Base-by-base conservation (phyloP, 2,888 invertebrate genomes). In the Protophormia terraenovae region DNA sequence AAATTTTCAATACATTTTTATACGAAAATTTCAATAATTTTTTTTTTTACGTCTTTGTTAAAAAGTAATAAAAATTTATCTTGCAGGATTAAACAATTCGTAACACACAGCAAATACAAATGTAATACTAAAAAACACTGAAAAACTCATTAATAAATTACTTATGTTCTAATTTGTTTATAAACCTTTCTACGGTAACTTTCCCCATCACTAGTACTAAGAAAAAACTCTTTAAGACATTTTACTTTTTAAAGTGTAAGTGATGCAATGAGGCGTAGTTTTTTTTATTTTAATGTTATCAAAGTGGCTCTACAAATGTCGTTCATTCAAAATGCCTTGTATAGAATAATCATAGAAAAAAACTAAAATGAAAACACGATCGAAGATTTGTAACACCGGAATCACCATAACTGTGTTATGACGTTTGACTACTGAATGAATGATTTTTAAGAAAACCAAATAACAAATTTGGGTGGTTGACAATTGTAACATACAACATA, bases 371-470 rank as follows among this genome's bases (percentile, higher is more conserved):
- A 60, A 78, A 55, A 78, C 69, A 82, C 71, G 78, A 60, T 85
- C 75, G 75, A 82, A 82, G 78, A 85, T 85, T 85, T 85, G 82
- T 85, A 85, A 85, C 78, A 85, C 85, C 85, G 85, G 85, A 85
- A 85, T 85, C 78, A 78, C 85, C 85, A 85, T 85, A 85, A 82
- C 55, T 75, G 85, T 82, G 75, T 75, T 78, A 82, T 85, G 85
- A 85, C 85, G 82, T 78, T 82, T 60, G 84, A 24, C 24, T 38
- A 24, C n/a, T 53, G 16, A 55, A 71, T 38, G 53, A 55, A 10
- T 53, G 55, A 35, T 24, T 62, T 38, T 32, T 19, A 1, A n/a
- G n/a, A n/a, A n/a, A 29, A 12, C 1, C n/a, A 2, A 29, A n/a
- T n/a, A 62, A 80, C 55, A 72, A 85, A 80, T 66, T 85, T 85